Conservation (phyloP, 2,797 vertebrate species). For the Mionectes olivaceus region DNA sequence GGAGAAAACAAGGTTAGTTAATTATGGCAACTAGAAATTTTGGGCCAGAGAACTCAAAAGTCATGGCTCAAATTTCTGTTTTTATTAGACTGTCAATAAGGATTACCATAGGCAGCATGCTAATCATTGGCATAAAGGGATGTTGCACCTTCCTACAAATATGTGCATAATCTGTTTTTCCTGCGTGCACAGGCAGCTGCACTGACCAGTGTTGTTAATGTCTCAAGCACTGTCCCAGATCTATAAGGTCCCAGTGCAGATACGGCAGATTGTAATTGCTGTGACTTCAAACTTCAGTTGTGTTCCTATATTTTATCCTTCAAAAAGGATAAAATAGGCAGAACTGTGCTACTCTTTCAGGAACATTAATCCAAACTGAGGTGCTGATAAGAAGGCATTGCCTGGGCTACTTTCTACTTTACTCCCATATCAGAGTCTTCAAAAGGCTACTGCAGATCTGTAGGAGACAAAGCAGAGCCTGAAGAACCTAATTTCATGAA, state of each 20-base stretch:
- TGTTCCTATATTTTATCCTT: background rate
- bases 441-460: background rate
- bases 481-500: background rate
- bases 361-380: background rate
- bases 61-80: background rate
- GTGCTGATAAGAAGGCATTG: background rate
- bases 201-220: background rate
- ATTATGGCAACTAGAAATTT: slow-evolving; percentile 12
- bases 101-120: background rate
- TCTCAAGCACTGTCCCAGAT: background rate
- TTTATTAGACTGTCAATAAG: background rate
- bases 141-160: background rate
- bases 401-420: background rate
- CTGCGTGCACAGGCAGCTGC: background rate
- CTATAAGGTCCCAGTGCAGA: background rate
- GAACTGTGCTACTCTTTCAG: background rate
- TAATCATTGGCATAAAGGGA: background rate
- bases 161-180: background rate
- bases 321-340: background rate
- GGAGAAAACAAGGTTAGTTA: slow-evolving; percentile 34
- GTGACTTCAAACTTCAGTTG: background rate
- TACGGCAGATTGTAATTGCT: background rate
- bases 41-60: background rate
- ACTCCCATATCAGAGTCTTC: background rate
- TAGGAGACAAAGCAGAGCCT: background rate